Conservation (phyloP, 1,140 invertebrate genomes). For the Drosophila oshimai region DNA sequence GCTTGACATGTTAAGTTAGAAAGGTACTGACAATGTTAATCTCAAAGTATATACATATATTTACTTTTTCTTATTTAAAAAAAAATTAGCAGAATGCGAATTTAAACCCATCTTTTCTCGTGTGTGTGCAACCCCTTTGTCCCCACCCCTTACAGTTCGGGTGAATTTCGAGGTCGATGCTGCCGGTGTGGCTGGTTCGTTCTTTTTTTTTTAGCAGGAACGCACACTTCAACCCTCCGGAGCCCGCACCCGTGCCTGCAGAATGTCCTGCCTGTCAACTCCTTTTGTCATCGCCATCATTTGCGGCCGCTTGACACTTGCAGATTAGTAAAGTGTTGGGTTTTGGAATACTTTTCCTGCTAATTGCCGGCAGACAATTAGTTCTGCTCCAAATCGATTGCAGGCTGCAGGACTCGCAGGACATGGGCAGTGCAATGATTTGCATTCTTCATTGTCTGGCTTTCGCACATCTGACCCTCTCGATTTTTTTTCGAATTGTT, state of each 20-base stretch:
- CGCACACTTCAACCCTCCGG: conserved; percentile 72
- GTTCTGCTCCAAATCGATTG: conserved; percentile 69
- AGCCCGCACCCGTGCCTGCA: conserved; percentile 10
- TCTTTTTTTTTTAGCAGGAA: conserved; percentile 53
- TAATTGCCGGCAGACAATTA: conserved; percentile 72
- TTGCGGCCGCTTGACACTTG: conserved; percentile 71
- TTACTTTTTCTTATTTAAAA: no score
- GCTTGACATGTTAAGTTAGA: no score
- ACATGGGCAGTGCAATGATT: conserved; percentile 64
- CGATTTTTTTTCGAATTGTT: conserved; percentile 30
- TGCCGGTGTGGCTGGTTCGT: conserved; percentile 45
- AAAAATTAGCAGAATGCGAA: background rate
- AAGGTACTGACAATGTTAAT: background rate
- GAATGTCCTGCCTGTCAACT: conserved; percentile 59
- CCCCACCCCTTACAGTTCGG: conserved; percentile 44
- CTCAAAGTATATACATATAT: background rate
- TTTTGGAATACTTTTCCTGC: conserved; percentile 64
- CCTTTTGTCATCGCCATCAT: conserved; percentile 56
- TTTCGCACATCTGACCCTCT: conserved; percentile 36
- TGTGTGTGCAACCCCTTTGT: conserved; percentile 53
- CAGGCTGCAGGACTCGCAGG: conserved; percentile 21
- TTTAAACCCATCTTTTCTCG: background rate
- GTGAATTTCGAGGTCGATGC: conserved; percentile 64
- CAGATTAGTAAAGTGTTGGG: conserved; percentile 79
- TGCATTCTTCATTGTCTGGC: conserved; percentile 63